phyloP scores from a whole-genome alignment of 92 coral and sea anemone genomes.

The Siderastrea siderea region DNA sequence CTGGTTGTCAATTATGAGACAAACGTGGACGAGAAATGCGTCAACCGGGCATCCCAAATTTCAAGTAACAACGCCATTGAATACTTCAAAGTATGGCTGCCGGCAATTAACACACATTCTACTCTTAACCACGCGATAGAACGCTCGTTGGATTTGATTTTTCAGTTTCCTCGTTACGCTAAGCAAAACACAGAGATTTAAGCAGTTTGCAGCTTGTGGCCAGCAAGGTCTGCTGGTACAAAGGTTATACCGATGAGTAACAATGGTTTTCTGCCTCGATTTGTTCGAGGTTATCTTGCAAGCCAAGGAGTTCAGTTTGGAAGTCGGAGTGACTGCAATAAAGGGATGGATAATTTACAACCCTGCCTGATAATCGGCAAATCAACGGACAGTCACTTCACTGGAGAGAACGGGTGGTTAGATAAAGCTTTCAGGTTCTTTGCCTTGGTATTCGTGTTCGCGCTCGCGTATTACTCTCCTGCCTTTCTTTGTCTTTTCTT shows the following conservation, averaged over 20 bases:
- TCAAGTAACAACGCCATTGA: neutral
- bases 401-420: neutral
- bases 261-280: no score
- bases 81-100: neutral
- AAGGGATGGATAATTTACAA: neutral
- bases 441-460: neutral
- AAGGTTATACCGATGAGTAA: neutral
- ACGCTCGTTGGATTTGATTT: neutral
- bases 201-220: neutral
- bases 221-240: neutral
- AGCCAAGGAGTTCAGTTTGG: neutral
- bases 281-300: neutral
- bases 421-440: no score
- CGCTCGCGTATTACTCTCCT: neutral
- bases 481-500: conserved; percentile 9
- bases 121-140: neutral
- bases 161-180: neutral
- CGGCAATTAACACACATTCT: neutral
- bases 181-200: neutral
- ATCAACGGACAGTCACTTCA: neutral
- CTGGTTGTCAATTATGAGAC: neutral
- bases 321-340: neutral
- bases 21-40: neutral
- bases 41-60: neutral
- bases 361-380: neutral